phyloP scores from a whole-genome alignment of 2,888 invertebrate species.

The Achlya flavicornis region DNA sequence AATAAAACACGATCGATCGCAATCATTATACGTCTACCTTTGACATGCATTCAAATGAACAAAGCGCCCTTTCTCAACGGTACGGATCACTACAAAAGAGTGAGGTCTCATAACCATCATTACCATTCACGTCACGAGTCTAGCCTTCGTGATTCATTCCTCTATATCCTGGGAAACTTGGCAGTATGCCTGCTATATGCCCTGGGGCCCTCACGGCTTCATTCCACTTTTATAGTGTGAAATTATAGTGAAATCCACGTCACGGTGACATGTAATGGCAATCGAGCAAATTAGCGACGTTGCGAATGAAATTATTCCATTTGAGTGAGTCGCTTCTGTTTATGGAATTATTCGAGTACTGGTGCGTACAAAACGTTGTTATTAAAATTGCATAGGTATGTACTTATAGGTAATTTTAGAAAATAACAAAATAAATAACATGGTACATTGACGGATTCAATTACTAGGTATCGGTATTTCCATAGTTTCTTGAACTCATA shows the following conservation, averaged over 20 bases:
- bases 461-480: neutral
- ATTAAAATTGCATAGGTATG: neutral
- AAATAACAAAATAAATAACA: neutral
- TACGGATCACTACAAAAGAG: constrained; percentile 44
- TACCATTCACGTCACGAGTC: constrained; percentile 56
- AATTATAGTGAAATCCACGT: constrained; percentile 29
- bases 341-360: neutral
- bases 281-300: constrained; percentile 14
- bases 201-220: constrained; percentile 27
- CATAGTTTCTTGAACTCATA: neutral
- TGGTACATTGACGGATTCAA: no score
- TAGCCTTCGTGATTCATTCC: constrained; percentile 43
- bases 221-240: constrained; percentile 19
- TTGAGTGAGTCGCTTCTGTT: constrained; percentile 2
- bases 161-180: constrained; percentile 42
- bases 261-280: constrained; percentile 23
- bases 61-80: constrained; percentile 24
- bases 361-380: neutral
- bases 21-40: constrained; percentile 15
- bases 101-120: constrained; percentile 38
- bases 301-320: neutral
- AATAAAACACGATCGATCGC: constrained; percentile 3
- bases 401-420: neutral
- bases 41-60: constrained; percentile 33
- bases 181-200: constrained; percentile 31